Evolutionary conservation across 2,888 invertebrate genomes (phyloP).

Genomic region (Margaritifera margaritifera): DNA sequence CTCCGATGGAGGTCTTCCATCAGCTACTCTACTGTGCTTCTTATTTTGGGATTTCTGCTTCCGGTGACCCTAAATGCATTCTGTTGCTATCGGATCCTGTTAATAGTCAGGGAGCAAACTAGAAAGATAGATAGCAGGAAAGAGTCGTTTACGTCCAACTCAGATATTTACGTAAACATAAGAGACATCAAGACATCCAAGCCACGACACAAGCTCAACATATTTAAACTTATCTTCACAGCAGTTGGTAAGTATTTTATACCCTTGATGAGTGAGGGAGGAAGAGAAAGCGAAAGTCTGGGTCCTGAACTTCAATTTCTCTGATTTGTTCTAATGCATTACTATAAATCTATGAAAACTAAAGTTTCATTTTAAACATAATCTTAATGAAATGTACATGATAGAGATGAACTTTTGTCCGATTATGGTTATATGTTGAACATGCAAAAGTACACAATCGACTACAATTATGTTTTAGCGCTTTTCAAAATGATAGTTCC

Average conservation of each 20-base stretch:
- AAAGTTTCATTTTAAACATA: too few relatives aligned
- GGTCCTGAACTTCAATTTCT: too few relatives aligned
- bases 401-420: too few relatives aligned
- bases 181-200: conserved; percentile 24
- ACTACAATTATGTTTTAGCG: too few relatives aligned
- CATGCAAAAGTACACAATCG: too few relatives aligned
- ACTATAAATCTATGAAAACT: too few relatives aligned
- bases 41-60: conserved; percentile 36
- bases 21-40: conserved; percentile 39
- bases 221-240: conserved; percentile 33
- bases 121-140: conserved; percentile 36
- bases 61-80: conserved; percentile 47
- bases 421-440: too few relatives aligned
- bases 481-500: too few relatives aligned
- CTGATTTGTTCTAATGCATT: too few relatives aligned
- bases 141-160: conserved; percentile 23
- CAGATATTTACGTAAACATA: conserved; percentile 11
- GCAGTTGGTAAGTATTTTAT: conserved; percentile 27
- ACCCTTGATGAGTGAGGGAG: too few relatives aligned
- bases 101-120: conserved; percentile 46
- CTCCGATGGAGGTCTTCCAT: conserved; percentile 29
- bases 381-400: too few relatives aligned
- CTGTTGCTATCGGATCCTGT: conserved; percentile 45
- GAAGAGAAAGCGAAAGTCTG: too few relatives aligned
- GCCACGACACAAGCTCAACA: conserved; percentile 36